phyloP scores from a whole-genome alignment of 1,140 invertebrate genomes.

The Penaeus indicus region DNA sequence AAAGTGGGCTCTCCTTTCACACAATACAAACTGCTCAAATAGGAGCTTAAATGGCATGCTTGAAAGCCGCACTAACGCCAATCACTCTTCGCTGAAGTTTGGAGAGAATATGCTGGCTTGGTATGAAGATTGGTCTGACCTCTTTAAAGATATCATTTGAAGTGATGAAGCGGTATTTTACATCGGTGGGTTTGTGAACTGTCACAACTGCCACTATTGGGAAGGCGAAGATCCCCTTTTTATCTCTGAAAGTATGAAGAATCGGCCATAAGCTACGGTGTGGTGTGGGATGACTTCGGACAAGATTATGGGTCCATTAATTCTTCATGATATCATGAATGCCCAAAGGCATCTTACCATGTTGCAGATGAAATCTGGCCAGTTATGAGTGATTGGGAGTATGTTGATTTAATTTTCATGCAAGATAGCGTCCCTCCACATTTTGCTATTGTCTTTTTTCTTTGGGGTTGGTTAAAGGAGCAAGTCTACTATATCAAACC shows the following conservation, averaged over 20 bases:
- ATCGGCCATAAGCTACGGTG: neutral
- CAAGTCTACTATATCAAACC: no score
- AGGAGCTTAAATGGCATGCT: neutral
- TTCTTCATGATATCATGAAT: neutral
- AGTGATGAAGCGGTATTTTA: neutral
- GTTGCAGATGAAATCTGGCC: neutral
- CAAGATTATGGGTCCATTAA: neutral
- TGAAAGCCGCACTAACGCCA: neutral
- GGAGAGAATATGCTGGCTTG: neutral
- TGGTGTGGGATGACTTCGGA: no score
- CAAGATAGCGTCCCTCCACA: neutral
- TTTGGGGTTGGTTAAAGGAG: no score
- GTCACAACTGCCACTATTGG: no score
- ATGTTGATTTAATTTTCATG: neutral
- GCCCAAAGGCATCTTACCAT: constrained; percentile 5
- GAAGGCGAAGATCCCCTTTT: no score
- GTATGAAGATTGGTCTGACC: neutral
- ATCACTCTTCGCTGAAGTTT: constrained; percentile 1
- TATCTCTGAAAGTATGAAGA: neutral
- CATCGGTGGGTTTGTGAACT: neutral
- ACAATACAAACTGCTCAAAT: neutral
- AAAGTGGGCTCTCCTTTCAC: constrained; percentile 1
- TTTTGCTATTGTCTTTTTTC: neutral
- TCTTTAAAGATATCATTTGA: constrained; percentile 21
- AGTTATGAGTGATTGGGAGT: neutral